Evolutionary conservation across 1,140 invertebrate genomes (phyloP), one percentile per base, ranked within the genome.

Genomic region (Argopecten irradians): DNA sequence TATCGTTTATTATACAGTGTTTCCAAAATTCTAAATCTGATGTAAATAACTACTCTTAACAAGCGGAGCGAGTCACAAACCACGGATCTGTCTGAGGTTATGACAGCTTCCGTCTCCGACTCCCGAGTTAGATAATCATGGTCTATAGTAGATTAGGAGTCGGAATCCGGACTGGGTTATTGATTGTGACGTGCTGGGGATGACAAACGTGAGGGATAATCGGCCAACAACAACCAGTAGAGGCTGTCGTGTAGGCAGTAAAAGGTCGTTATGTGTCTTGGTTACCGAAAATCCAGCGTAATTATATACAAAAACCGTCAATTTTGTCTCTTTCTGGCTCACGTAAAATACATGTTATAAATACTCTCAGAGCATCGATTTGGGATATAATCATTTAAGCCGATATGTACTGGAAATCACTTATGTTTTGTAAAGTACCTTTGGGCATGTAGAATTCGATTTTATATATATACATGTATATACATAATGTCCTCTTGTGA

Each of bases 181-280:
- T 71, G 55, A 71, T 71, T 28, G 55, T 71, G 55, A 71, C 55
- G 55, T 71, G 55, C 55, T 71, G 55, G 55, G 55, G 55, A 28
- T 71, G 55, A 16, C 55, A 71, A 71, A 71, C 55, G 55, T 71
- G 55, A n/a, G 55, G 55, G 55, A 71, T 71, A 71, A 71, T 71
- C 55, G 55, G 22, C n/a, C 55, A 16, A 28, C 55, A 71, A 71
- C 55, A 71, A 71, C 22, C 55, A 71, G 22, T n/a, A 22, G 55
- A 71, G 55, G 55, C 55, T 71, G 55, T n/a, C 11, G 55, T n/a
- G 22, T 71, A 71, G 55, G 55, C 55, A n/a, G 22, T 28, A 71
- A 28, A 28, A 71, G 55, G 14, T 71, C 55, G 55, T 71, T 71
- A 71, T 71, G 55, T 71, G 55, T 71, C 55, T 71, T 71, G 55